phyloP scores from a whole-genome alignment of 1,140 invertebrate genomes.

The Brachionus rubens region DNA sequence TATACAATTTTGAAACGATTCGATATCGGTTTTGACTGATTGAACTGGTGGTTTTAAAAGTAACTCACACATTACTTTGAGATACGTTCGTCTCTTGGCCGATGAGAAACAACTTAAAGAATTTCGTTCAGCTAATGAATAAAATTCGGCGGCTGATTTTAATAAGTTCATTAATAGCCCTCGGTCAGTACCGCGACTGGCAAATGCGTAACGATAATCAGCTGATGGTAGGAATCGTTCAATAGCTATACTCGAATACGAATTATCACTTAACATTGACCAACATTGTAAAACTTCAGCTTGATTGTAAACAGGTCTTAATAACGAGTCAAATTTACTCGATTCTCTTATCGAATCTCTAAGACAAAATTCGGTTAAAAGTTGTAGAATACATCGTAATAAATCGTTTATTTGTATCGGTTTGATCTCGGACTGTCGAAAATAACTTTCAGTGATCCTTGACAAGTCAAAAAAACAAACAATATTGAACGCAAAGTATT shows the following conservation, averaged over 20 bases:
- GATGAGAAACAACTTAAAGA: constrained; percentile 40
- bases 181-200: constrained; percentile 2
- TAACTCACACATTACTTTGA: background rate
- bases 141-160: constrained; percentile 44
- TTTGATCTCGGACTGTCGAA: constrained; percentile 25
- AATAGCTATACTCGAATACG: constrained; percentile 7
- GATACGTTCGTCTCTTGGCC: constrained; percentile 9
- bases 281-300: constrained; percentile 33
- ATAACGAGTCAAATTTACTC: background rate
- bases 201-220: constrained; percentile 30
- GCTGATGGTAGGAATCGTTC: constrained; percentile 23
- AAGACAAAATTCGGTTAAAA: constrained; percentile 37
- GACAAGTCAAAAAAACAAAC: constrained; percentile 6
- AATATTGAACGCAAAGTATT: constrained; percentile 37
- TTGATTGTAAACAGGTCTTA: constrained; percentile 39
- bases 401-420: constrained; percentile 44
- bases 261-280: constrained; percentile 40
- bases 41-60: constrained; percentile 18
- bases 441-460: constrained; percentile 40
- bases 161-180: constrained; percentile 26
- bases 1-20: constrained; percentile 44
- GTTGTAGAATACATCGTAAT: constrained; percentile 9
- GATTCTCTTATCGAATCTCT: constrained; percentile 37
- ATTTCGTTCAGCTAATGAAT: constrained; percentile 25
- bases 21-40: constrained; percentile 20